These are phyloP conservation scores for Ephydatia muelleri DNA, from an alignment of 37 sponge, comb jelly and placozoan species.

Conservation along the genomic window DNA sequence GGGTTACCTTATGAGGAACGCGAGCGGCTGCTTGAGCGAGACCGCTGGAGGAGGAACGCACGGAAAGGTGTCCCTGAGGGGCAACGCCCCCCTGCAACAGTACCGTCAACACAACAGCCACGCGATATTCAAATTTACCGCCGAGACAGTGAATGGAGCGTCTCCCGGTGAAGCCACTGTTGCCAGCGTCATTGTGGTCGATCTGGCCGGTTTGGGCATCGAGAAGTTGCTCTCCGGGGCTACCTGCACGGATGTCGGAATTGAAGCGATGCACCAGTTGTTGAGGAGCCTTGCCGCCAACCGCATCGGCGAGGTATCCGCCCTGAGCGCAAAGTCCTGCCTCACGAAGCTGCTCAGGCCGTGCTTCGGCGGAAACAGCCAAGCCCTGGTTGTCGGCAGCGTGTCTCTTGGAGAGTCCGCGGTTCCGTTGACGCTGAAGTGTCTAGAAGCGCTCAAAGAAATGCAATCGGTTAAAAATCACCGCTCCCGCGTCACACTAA, in stretches of 20 bases:
- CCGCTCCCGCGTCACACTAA: not conserved
- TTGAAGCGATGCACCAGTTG: constrained; percentile 24
- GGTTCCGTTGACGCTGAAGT: not conserved
- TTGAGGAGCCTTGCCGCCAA: not conserved
- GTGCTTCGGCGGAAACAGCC: constrained; percentile 43
- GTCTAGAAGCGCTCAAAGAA: constrained; percentile 8
- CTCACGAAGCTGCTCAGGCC: constrained; percentile 54
- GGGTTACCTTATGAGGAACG: constrained; percentile 69
- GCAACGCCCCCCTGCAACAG: not conserved
- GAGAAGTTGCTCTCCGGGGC: constrained; percentile 14
- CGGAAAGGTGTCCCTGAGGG: not conserved
- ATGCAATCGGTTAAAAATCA: not conserved
- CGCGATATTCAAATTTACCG: constrained; percentile 38
- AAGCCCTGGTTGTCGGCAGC: constrained; percentile 13
- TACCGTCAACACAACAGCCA: constrained; percentile 55
- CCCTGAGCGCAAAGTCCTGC: constrained; percentile 21
- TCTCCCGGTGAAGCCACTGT: not conserved
- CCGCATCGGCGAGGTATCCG: not conserved
- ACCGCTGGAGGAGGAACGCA: not conserved
- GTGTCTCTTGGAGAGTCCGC: constrained; percentile 16
- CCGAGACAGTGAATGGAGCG: constrained; percentile 14
- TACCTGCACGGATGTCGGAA: constrained; percentile 12
- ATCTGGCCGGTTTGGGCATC: constrained; percentile 50
- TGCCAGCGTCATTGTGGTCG: constrained; percentile 33
- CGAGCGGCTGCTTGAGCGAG: constrained; percentile 47